These are phyloP conservation scores for Petrolisthes cinctipes DNA, from an alignment of 2,888 invertebrate genomes.

Conservation along the genomic window DNA sequence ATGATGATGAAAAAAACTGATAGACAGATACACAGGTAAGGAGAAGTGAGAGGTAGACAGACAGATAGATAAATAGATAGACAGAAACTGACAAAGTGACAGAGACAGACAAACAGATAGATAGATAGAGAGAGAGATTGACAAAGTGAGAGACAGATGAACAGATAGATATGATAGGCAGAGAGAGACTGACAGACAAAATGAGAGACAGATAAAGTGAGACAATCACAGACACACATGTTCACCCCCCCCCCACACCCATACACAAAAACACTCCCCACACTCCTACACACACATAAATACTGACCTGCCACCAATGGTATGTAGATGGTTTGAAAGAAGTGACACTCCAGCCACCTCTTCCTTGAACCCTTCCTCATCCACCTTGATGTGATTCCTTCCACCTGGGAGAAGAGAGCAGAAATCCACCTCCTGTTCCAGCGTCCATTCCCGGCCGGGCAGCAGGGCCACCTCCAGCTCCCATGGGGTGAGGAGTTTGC, in stretches of 20 bases:
- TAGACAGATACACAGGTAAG: neutral
- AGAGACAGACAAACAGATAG: neutral
- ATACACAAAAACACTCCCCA: neutral
- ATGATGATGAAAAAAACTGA: neutral
- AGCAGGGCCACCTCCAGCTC: slow-evolving; percentile 84
- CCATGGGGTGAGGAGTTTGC: slow-evolving; percentile 90
- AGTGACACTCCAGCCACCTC: slow-evolving; percentile 49
- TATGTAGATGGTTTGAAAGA: slow-evolving; percentile 48
- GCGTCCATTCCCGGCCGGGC: slow-evolving; percentile 72
- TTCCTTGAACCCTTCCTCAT: neutral
- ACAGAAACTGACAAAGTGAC: neutral
- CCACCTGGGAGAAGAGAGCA: slow-evolving; percentile 79
- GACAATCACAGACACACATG: too few relatives aligned
- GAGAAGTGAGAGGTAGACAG: neutral
- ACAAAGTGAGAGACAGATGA: neutral
- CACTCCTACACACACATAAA: neutral
- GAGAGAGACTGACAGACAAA: too few relatives aligned
- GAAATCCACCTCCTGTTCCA: slow-evolving; percentile 79
- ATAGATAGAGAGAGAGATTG: neutral
- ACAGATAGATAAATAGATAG: too few relatives aligned
- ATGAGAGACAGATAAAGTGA: too few relatives aligned
- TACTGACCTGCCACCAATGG: slow-evolving; percentile 46
- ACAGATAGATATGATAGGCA: neutral
- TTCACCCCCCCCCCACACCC: neutral
- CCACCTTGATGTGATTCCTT: slow-evolving; percentile 19